Evolutionary conservation across 2,888 invertebrate species (phyloP).

Genomic region (Chorisops tibialis): DNA sequence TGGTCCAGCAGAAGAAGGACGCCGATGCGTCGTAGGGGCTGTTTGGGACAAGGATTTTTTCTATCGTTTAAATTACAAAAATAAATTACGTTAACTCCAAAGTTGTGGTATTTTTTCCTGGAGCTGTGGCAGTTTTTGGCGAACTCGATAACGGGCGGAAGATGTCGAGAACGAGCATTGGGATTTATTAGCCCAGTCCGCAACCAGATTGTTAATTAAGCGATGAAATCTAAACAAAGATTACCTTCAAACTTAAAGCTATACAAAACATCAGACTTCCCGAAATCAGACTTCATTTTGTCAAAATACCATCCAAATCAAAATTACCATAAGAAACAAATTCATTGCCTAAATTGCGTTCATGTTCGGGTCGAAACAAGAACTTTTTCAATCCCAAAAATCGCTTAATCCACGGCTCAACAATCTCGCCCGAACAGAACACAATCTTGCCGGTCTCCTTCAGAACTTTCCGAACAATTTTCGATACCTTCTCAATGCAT

Average conservation of each 20-base stretch:
- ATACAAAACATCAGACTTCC: too few relatives aligned
- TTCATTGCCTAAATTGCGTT: conserved; percentile 88
- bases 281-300: too few relatives aligned
- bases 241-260: too few relatives aligned
- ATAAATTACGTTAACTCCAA: background rate
- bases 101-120: background rate
- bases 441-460: conserved; percentile 51
- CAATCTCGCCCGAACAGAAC: conserved; percentile 83
- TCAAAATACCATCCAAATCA: conserved; percentile 57
- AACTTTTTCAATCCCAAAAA: conserved; percentile 65
- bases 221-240: too few relatives aligned
- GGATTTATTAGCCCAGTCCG: too few relatives aligned
- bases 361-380: conserved; percentile 74
- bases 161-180: background rate
- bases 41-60: conserved; percentile 29
- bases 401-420: conserved; percentile 65
- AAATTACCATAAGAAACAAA: conserved; percentile 91
- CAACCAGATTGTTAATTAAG: too few relatives aligned
- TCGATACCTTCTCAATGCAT: conserved; percentile 78
- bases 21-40: conserved; percentile 39
- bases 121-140: too few relatives aligned
- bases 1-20: conserved; percentile 66
- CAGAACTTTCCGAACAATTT: conserved; percentile 70
- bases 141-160: background rate
- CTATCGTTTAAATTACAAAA: background rate